Evolutionary conservation across 2,113 vertebrate species (phyloP).

Genomic region (Marmota monax): DNA sequence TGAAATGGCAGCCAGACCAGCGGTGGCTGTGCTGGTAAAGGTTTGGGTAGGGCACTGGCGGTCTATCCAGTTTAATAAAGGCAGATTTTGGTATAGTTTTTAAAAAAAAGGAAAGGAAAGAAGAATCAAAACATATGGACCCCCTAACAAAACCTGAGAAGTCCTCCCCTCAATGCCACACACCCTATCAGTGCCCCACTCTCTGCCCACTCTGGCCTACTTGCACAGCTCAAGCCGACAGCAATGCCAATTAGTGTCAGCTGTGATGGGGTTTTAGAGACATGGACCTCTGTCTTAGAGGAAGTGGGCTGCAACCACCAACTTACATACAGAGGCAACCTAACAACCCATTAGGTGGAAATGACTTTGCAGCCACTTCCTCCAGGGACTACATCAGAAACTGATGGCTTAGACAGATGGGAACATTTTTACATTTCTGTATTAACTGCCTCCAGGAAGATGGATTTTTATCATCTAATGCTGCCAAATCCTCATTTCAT

Average conservation of each 20-base stretch:
- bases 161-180: not conserved
- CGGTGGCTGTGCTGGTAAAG: not conserved
- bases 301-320: slow-evolving; percentile 82
- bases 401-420: slow-evolving; percentile 74
- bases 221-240: not conserved
- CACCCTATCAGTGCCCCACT: not conserved
- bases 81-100: slow-evolving; percentile 88
- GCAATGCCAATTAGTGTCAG: slow-evolving; percentile 80
- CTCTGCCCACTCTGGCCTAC: slow-evolving; percentile 24
- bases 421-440: slow-evolving; percentile 76
- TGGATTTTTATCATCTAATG: slow-evolving; percentile 35
- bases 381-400: slow-evolving; percentile 74
- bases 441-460: slow-evolving; percentile 68
- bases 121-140: not conserved
- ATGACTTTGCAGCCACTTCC: slow-evolving; percentile 83
- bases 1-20: not conserved
- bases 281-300: slow-evolving; percentile 70
- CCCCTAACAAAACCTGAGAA: not conserved
- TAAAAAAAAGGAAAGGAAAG: not conserved
- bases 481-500: slow-evolving; percentile 16
- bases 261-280: slow-evolving; percentile 72
- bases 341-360: slow-evolving; percentile 83
- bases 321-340: slow-evolving; percentile 75
- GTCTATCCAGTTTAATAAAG: slow-evolving; percentile 82
- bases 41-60: slow-evolving; percentile 70